Evolutionary conservation across 2,888 invertebrate species (phyloP).

Genomic region (Caenorhabditis sp.): DNA sequence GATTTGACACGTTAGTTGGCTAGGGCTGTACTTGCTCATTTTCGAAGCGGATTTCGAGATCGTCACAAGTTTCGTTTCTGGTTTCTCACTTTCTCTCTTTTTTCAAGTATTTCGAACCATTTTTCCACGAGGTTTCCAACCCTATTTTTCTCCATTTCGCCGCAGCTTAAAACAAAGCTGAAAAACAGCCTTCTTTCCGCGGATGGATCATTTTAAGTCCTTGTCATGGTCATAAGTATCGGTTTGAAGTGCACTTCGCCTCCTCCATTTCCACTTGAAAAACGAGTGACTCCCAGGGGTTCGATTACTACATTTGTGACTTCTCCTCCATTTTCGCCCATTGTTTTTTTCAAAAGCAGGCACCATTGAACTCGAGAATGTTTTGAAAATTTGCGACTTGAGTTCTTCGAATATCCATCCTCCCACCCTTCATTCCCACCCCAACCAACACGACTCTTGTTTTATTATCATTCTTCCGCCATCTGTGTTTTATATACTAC

Average conservation of each 20-base stretch:
- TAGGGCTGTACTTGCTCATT: neutral
- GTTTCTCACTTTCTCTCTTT: no score
- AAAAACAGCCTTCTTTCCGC: no score
- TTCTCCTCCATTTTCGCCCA: conserved; percentile 9
- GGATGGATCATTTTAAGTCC: neutral
- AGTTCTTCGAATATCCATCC: no score
- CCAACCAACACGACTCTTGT: no score
- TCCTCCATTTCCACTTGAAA: conserved; percentile 1
- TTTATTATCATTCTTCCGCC: neutral
- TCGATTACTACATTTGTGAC: conserved; percentile 56
- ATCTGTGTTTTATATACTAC: no score
- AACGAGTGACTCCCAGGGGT: conserved; percentile 40
- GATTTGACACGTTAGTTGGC: conserved; percentile 16
- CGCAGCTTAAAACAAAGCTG: no score
- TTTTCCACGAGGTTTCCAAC: no score
- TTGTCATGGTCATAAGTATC: conserved; percentile 19
- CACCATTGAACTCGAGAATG: no score
- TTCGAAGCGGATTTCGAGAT: neutral
- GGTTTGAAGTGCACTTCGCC: conserved; percentile 5
- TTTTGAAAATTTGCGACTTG: neutral
- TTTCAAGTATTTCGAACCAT: no score
- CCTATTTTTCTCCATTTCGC: no score
- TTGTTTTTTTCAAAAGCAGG: conserved; percentile 28
- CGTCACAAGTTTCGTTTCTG: no score
- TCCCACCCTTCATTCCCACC: neutral